These are phyloP conservation scores for Muscicapa striata DNA, from an alignment of 2,797 vertebrate genomes.

Conservation along the genomic window DNA sequence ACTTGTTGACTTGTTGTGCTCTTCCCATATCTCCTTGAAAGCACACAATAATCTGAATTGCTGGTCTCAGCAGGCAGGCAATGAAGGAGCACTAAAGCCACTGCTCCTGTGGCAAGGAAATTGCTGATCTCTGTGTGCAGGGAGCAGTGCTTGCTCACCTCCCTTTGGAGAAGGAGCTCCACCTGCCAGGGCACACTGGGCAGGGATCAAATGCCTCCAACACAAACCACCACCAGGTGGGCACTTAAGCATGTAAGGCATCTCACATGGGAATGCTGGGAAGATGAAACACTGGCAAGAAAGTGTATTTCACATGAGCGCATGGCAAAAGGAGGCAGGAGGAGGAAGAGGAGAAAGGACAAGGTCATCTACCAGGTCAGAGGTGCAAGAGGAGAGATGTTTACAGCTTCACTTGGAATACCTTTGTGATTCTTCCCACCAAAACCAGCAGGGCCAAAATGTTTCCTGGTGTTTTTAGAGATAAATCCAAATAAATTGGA, in stretches of 20 bases:
- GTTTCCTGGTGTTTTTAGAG: neutral
- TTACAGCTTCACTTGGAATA: neutral
- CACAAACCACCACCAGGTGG: neutral
- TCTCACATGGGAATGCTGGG: neutral
- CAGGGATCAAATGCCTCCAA: neutral
- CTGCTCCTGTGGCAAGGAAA: neutral
- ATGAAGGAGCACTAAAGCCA: neutral
- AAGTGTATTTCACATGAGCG: neutral
- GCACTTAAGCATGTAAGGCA: accelerated
- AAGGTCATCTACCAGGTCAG: neutral
- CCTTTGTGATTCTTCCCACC: neutral
- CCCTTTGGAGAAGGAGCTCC: neutral
- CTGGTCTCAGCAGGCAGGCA: neutral
- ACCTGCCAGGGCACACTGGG: neutral
- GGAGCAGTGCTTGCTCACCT: neutral
- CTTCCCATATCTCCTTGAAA: neutral
- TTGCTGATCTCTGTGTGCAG: neutral
- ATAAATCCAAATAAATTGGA: neutral
- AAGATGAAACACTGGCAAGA: neutral
- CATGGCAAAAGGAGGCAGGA: neutral
- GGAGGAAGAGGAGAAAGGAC: neutral
- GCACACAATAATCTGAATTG: neutral
- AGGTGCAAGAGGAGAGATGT: neutral
- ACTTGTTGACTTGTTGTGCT: neutral
- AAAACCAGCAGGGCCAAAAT: neutral